phyloP scores from a whole-genome alignment of 2,113 vertebrate species.

The Megaceryle torquata region DNA sequence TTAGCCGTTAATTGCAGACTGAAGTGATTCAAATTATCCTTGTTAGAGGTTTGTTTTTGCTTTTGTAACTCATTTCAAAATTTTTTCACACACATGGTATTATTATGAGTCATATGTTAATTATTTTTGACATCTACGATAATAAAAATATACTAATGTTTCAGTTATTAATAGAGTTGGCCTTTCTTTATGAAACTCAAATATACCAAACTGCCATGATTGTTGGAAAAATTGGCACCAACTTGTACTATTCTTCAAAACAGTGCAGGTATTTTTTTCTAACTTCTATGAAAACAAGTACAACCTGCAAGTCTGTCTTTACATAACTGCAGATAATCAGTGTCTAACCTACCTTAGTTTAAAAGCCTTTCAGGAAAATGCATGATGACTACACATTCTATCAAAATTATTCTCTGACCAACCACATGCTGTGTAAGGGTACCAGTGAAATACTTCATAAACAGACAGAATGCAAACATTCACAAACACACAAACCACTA shows the following conservation, averaged over 20 bases:
- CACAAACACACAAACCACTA: conserved; percentile 61
- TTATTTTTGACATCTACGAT: conserved; percentile 38
- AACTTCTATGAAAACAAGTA: not conserved
- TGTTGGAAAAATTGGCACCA: conserved; percentile 5
- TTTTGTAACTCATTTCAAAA: not conserved
- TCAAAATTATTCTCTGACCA: not conserved
- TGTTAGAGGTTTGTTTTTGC: not conserved
- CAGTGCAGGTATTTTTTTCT: not conserved
- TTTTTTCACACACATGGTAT: not conserved
- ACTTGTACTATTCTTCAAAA: not conserved
- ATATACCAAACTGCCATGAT: not conserved
- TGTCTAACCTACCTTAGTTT: not conserved
- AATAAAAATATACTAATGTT: conserved; percentile 28
- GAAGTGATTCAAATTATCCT: not conserved
- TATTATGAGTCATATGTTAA: conserved; percentile 37
- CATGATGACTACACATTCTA: not conserved
- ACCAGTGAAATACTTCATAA: conserved; percentile 46
- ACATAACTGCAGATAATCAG: not conserved
- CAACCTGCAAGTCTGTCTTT: not conserved
- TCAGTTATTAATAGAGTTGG: conserved; percentile 38
- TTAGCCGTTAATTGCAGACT: conserved; percentile 1
- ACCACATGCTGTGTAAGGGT: conserved; percentile 50
- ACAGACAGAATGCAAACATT: conserved; percentile 55
- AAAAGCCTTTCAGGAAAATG: conserved; percentile 29
- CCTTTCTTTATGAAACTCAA: not conserved